phyloP scores from a whole-genome alignment of 2,113 vertebrate species.

The Paradoxurus hermaphroditus region DNA sequence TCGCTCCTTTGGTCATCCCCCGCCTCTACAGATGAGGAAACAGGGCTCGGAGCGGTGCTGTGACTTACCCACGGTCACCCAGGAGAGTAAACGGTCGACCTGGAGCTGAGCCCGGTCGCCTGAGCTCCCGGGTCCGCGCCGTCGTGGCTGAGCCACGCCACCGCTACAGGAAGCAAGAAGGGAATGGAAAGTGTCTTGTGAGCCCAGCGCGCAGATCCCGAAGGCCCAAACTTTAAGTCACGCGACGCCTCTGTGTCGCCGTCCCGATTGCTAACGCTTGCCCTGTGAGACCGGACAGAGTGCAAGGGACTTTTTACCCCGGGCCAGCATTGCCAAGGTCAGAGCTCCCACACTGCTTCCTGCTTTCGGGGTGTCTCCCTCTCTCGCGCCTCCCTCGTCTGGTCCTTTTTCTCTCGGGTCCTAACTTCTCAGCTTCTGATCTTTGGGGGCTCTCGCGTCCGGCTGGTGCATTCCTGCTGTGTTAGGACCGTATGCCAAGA shows the following conservation, averaged over 20 bases:
- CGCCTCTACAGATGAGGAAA: not conserved
- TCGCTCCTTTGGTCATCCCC: not conserved
- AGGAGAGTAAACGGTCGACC: not conserved
- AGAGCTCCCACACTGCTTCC: not conserved
- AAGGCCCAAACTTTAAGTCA: not conserved
- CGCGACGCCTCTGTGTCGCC: not conserved
- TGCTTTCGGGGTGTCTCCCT: not conserved
- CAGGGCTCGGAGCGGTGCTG: not conserved
- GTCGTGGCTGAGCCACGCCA: accelerated
- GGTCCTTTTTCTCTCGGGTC: not conserved
- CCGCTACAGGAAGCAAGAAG: not conserved
- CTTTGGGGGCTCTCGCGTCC: not conserved
- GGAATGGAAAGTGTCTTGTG: not conserved
- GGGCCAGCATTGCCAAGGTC: accelerated
- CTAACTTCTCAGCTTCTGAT: not conserved
- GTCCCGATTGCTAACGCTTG: not conserved
- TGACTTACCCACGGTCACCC: not conserved
- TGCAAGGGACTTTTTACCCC: not conserved
- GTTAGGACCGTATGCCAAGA: not conserved
- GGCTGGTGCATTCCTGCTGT: not conserved
- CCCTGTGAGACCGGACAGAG: not conserved
- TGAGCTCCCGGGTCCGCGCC: not conserved
- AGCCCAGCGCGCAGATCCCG: not conserved
- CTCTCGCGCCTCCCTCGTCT: not conserved
- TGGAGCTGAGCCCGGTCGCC: not conserved